Conservation (phyloP, 2,113 vertebrate genomes). For the Dolichallabes microphthalmus region DNA sequence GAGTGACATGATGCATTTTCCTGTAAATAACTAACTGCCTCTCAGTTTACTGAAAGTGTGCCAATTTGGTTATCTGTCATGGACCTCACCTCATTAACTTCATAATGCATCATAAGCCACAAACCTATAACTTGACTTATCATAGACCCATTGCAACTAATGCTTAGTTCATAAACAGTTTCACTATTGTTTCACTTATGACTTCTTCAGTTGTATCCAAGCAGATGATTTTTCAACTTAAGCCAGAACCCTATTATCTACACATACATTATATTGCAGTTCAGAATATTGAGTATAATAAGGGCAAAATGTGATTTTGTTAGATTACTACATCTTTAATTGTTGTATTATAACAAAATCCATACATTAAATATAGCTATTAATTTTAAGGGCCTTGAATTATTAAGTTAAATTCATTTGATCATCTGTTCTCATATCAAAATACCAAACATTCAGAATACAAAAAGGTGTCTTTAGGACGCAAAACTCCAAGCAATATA, state of each 20-base stretch:
- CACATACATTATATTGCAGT: not conserved
- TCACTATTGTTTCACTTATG: not conserved
- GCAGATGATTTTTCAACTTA: not conserved
- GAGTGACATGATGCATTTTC: constrained; percentile 19
- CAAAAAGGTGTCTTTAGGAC: not conserved
- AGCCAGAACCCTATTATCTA: not conserved
- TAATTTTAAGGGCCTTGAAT: not conserved
- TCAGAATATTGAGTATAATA: not conserved
- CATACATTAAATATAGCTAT: not conserved
- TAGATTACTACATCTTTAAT: not conserved
- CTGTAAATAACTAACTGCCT: constrained; percentile 33
- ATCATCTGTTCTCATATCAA: not conserved
- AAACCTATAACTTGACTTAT: constrained; percentile 13
- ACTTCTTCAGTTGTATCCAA: not conserved
- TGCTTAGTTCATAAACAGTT: constrained; percentile 9
- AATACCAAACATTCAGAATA: not conserved
- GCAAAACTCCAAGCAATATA: not conserved
- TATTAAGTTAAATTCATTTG: not conserved
- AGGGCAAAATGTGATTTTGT: not conserved
- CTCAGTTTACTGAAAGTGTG: constrained; percentile 32
- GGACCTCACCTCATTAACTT: constrained; percentile 42
- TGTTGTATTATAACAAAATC: not conserved
- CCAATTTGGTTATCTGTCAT: constrained; percentile 40
- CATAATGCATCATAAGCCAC: constrained; percentile 6
- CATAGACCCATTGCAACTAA: constrained; percentile 1